Evolutionary conservation across 2,797 vertebrate genomes (phyloP).

Genomic region (Champsocephalus esox): DNA sequence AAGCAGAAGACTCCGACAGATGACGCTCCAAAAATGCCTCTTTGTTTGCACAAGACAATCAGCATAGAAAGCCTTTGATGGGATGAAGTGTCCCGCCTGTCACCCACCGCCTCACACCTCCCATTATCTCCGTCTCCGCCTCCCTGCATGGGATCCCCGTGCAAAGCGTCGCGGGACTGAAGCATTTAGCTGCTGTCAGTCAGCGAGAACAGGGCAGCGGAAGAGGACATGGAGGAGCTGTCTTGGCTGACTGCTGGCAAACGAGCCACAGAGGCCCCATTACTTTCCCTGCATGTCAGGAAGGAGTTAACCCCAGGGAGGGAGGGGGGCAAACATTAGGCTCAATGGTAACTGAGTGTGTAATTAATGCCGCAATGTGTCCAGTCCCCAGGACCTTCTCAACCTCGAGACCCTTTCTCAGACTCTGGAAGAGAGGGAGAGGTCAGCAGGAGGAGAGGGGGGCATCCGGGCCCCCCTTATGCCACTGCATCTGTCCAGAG

Average conservation of each 20-base stretch:
- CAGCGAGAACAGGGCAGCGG: slow-evolving; percentile 46
- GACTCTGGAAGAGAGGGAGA: slow-evolving; percentile 75
- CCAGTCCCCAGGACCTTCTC: slow-evolving; percentile 90
- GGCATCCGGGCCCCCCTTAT: slow-evolving; percentile 88
- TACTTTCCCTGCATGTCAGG: slow-evolving; percentile 86
- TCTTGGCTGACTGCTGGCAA: slow-evolving; percentile 79
- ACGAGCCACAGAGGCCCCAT: slow-evolving; percentile 81
- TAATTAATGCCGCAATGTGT: slow-evolving; percentile 95
- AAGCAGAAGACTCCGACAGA: slow-evolving; percentile 71
- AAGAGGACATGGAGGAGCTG: slow-evolving; percentile 68
- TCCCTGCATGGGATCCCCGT: slow-evolving; percentile 50
- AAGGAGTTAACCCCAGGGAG: slow-evolving; percentile 82
- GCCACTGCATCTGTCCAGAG: slow-evolving; percentile 79
- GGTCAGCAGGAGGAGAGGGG: slow-evolving; percentile 83
- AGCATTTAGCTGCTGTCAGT: slow-evolving; percentile 72
- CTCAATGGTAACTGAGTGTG: slow-evolving; percentile 95
- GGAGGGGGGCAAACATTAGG: slow-evolving; percentile 79
- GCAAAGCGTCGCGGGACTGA: slow-evolving; percentile 53
- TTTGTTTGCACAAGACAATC: slow-evolving; percentile 74
- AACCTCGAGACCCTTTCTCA: slow-evolving; percentile 83
- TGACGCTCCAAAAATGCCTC: slow-evolving; percentile 72
- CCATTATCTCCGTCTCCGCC: slow-evolving; percentile 64
- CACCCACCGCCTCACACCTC: slow-evolving; percentile 68
- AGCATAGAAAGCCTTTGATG: slow-evolving; percentile 72
- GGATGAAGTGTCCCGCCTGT: slow-evolving; percentile 71